A percentile compares a stretch with the other conserved stretches of the same genome.
These are phyloP conservation scores for Sycophila texana DNA, from an alignment of 2,888 invertebrate species.

Conservation along the genomic window DNA sequence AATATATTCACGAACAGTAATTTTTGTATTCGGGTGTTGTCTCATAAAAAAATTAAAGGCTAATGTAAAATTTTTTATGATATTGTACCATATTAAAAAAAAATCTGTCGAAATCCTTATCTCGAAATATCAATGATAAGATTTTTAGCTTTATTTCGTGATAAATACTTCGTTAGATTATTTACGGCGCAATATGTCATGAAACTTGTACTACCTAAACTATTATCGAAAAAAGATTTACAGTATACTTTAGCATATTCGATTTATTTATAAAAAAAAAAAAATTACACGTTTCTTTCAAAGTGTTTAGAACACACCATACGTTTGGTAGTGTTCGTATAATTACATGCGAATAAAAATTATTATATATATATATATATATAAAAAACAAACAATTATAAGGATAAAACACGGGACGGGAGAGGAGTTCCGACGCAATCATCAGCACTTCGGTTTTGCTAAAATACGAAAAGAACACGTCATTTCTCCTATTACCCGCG, in stretches of 20 bases:
- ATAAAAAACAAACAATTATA: background rate
- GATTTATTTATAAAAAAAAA: background rate
- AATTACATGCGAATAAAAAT: constrained; percentile 37
- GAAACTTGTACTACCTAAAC: too few relatives aligned
- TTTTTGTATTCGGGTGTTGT: constrained; percentile 42
- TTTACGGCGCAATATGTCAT: too few relatives aligned
- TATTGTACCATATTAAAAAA: constrained; percentile 51
- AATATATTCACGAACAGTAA: constrained; percentile 9
- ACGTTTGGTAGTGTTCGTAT: constrained; percentile 1
- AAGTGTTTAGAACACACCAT: too few relatives aligned
- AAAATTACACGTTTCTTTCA: background rate
- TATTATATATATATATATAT: too few relatives aligned
- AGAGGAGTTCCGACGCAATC: constrained; percentile 23
- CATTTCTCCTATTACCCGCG: constrained; percentile 23
- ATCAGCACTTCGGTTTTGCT: constrained; percentile 35
- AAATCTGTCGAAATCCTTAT: constrained; percentile 53
- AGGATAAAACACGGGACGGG: constrained; percentile 5
- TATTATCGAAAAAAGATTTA: too few relatives aligned
- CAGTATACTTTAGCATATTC: too few relatives aligned
- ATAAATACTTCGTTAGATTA: too few relatives aligned
- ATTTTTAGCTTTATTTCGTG: background rate
- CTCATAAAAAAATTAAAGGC: constrained; percentile 33
- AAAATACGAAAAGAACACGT: constrained; percentile 24
- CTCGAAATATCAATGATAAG: constrained; percentile 46
- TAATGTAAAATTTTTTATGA: constrained; percentile 31